Evolutionary conservation across 2,797 vertebrate species (phyloP).

Genomic region (Molossus alvarezi): DNA sequence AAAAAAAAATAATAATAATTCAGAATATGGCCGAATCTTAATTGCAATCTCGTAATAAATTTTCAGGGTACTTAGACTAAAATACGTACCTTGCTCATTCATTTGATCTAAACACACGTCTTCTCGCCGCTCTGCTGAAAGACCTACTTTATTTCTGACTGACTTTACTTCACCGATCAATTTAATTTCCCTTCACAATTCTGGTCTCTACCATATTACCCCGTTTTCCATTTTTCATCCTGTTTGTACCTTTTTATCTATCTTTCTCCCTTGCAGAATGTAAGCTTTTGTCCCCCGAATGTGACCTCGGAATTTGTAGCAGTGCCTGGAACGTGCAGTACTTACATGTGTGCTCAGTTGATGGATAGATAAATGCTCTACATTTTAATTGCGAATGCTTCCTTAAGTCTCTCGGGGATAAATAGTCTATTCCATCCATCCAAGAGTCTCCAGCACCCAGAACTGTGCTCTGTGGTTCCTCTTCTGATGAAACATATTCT

Average conservation of each 20-base stretch:
- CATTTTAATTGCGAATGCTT: neutral
- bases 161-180: neutral
- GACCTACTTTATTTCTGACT: neutral
- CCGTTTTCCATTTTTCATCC: neutral
- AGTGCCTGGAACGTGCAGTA: neutral
- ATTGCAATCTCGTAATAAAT: neutral
- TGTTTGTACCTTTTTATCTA: neutral
- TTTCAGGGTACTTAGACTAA: neutral
- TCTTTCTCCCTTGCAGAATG: neutral
- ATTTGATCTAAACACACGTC: neutral
- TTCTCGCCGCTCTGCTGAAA: neutral
- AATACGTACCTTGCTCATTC: neutral
- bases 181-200: neutral
- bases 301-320: neutral
- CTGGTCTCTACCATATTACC: neutral
- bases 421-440: neutral
- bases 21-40: neutral
- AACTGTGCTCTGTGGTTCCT: neutral
- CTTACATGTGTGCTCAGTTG: slow-evolving; percentile 15
- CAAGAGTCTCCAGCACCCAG: neutral
- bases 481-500: neutral
- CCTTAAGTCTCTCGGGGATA: neutral
- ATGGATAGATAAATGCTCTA: neutral
- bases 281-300: neutral
- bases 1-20: neutral